Evolutionary conservation across 2,888 invertebrate genomes (phyloP), one percentile per base, ranked within the genome.

Genomic region (Crematogaster levior): DNA sequence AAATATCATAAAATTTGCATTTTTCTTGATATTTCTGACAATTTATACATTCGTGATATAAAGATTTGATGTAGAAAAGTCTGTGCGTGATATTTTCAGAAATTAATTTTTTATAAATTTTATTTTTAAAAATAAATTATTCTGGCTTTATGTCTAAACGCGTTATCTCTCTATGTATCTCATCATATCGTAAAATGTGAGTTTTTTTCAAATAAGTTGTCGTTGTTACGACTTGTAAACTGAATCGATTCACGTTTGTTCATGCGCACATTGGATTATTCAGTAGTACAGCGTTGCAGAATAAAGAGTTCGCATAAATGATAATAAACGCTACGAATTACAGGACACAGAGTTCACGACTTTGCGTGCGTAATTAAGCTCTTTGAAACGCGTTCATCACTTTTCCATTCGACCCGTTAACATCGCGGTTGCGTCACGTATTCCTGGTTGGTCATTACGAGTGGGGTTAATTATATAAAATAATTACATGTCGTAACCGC

Each of bases 391-490:
- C 6, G 53, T 12, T 74, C 30, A 73, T 66, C 27, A 60, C 21
- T 73, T 73, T 81, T 81, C 74, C 21, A 40, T 80, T 43, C 10
- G 73, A 27, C 21, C 24, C 15, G 48, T 66, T 65, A 65, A 61
- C 24, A 12, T 61, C 53, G 53, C 66, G 75, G 61, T 18, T 21
- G 30, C 21, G 24, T 61, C 37, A 46, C 51, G 15, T 24, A 30
- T 30, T 77, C 48, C 46, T 15, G 46, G 51, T 21, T 46, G 48
- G 24, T 72, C 58, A 43, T 48, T 21, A 60, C 46, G 34, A 60
- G 37, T 80, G 81, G 81, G 89, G 89, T 92, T 92, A 92, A 92
- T 92, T 92, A 91, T 89, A 89, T 89, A 87, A 92, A 92, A 92
- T 92, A 92, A 92, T 92, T 91, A 88, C 86, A 85, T 85, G 85